Base-by-base conservation (phyloP, 1,140 invertebrate species). In the Trinorchestia longiramus region DNA sequence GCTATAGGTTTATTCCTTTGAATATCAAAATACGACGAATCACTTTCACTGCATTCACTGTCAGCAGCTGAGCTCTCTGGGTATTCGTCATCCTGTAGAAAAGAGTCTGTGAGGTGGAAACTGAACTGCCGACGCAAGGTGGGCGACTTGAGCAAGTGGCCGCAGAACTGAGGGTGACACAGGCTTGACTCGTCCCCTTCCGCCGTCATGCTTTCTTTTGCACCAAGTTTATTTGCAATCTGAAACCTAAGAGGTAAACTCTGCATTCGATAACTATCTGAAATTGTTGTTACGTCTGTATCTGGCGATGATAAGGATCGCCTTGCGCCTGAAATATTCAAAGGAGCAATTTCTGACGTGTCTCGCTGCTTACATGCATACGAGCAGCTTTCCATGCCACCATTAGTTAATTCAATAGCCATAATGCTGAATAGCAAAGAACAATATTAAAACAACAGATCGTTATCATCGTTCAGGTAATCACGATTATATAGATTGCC, bases 21-120 rank as follows among this genome's bases (percentile, higher is more conserved):
- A 47, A 94, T 94, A n/a, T 94, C 36, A 43, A 94, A 94, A 45
- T 94, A 43, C 6, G 92, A 94, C 41, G 92, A 94, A 94, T 94
- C 92, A 94, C 92, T 94, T 11, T 36, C 92, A n/a, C 36, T 45
- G 11, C 41, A 94, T 17, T 94, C 92, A 47, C 43, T 43, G 40
- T 43, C 36, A 8, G 6, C 43, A 47, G 40, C 92, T 40, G 43
- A 42, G 41, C 92, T 42, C 36, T 94, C 92, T 19, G 3, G 41
- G 40, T 19, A n/a, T 19, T 45, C 43, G 23, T 94, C 92, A 94
- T 94, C 44, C 40, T 28, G 44, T 1, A 94, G 44, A 8, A n/a
- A 8, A 11, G 92, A 43, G 41, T 90, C 92, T 45, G 43, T 94
- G 41, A 43, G 36, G 44, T 44, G 92, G 28, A 94, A 43, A 47